Base-by-base conservation (phyloP, 2,797 vertebrate species). In the Poliocrania exsul region DNA sequence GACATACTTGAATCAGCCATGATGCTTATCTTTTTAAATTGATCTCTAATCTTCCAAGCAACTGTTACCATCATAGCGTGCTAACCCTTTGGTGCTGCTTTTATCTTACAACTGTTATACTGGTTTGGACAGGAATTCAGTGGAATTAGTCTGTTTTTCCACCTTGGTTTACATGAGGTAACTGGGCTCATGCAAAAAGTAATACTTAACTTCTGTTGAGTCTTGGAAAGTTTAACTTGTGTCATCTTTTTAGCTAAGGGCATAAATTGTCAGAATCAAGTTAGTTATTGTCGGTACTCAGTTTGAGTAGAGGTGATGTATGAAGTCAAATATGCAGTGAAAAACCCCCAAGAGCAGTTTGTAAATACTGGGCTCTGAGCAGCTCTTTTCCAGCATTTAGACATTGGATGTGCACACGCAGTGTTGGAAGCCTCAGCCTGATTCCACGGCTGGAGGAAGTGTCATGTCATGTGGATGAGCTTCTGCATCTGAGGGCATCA, bases 121-220 rank as follows among this genome's bases (percentile, higher is more conserved):
- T 50, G 17, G 13, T 67, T 72, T 71, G 21, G 44, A 5, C 33
- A 67, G 71, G 73, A 78, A 33, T 42, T 60, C 17, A 38, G 4
- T 47, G 44, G 46, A 50, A 47, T 47, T 37, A 35, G 33, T 21
- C 40, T 38, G 33, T 1, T 31, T 31, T 75, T 65, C 9, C 1
- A 2, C 65, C 8, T 81, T 0, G 0, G 11, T 64, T 94, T 88
- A 25, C 13, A 0, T 62, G 17, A 88, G 31, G 16, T 82, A 42
- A 51, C 24, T 37, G 35, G 40, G 29, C 40, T 77, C 67, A 23
- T 46, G 47, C 24, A 67, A 28, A 37, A 88, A 82, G 25, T 26
- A 74, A 24, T 50, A 2, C 16, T 69, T 8, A 14, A 23, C 33
- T 94, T 88, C 65, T 69, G 6, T 51, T 81, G 67, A 64, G 64